These are phyloP conservation scores for Leucozona laternaria DNA, from an alignment of 2,888 invertebrate species.

Conservation along the genomic window DNA sequence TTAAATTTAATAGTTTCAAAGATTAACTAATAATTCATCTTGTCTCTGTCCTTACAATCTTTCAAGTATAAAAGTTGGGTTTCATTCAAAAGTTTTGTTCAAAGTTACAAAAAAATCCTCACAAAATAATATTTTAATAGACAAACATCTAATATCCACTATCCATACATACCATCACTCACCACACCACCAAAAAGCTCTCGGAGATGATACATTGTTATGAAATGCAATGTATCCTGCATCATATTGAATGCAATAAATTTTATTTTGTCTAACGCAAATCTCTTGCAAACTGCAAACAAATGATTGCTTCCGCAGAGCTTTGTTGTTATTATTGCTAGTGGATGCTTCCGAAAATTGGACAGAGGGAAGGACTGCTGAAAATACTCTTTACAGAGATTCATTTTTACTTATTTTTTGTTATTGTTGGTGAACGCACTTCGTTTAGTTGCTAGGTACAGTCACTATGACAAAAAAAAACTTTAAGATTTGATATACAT, in stretches of 20 bases:
- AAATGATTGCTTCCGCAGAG: constrained; percentile 70
- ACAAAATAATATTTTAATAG: not conserved
- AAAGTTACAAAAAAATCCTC: no score
- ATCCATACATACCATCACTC: no score
- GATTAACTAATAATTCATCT: no score
- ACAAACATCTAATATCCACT: not conserved
- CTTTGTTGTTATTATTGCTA: constrained; percentile 44
- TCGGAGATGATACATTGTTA: constrained; percentile 31
- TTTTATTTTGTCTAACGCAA: constrained; percentile 44
- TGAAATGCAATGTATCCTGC: constrained; percentile 64
- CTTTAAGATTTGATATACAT: not conserved
- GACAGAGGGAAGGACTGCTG: constrained; percentile 18
- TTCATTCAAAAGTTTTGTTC: no score
- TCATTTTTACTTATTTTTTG: constrained; percentile 50
- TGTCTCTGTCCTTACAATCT: no score
- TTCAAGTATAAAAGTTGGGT: no score
- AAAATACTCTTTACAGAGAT: constrained; percentile 58
- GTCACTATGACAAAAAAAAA: not conserved
- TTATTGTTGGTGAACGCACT: constrained; percentile 21
- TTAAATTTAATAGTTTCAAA: no score
- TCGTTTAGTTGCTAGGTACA: not conserved
- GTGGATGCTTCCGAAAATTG: constrained; percentile 33
- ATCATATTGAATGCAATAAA: constrained; percentile 70
- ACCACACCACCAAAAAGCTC: constrained; percentile 12
- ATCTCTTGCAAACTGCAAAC: constrained; percentile 70